Conservation (phyloP, 2,888 invertebrate species). For the Coenonympha glycerion region DNA sequence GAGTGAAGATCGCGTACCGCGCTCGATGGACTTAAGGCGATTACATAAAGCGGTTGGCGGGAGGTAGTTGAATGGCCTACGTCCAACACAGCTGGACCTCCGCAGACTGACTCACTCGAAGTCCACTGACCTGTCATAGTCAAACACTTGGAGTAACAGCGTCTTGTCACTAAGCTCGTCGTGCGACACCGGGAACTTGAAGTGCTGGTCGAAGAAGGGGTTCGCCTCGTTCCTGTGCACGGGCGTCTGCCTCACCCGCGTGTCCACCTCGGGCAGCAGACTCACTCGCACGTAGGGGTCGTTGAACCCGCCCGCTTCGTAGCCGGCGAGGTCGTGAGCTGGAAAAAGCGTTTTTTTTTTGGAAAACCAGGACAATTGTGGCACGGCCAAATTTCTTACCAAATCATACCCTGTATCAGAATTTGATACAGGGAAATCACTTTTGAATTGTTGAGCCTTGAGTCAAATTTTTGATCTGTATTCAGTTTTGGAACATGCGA, state of each 20-base stretch:
- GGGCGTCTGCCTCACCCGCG: slow-evolving; percentile 87
- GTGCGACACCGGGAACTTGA: slow-evolving; percentile 93
- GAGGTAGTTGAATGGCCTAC: no score
- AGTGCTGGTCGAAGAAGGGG: slow-evolving; percentile 93
- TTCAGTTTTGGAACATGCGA: no score
- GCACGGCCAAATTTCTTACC: no score
- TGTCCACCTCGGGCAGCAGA: slow-evolving; percentile 88
- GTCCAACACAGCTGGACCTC: no score
- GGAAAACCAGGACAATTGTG: not conserved
- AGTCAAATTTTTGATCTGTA: no score
- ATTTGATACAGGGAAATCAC: no score
- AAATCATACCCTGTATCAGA: no score
- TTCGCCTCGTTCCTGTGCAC: slow-evolving; percentile 89
- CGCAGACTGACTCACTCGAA: no score
- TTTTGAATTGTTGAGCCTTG: no score
- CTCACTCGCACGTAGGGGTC: slow-evolving; percentile 91
- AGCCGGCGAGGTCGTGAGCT: slow-evolving; percentile 89
- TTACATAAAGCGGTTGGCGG: no score
- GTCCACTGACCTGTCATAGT: slow-evolving; percentile 65
- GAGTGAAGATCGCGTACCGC: no score
- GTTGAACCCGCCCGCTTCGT: slow-evolving; percentile 90
- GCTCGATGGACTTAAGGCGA: no score
- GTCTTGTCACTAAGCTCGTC: slow-evolving; percentile 89
- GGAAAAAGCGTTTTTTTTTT: slow-evolving; percentile 28
- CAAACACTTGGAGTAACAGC: slow-evolving; percentile 82